Conservation (phyloP, 2,888 invertebrate species). For the Drymonia ruficornis region DNA sequence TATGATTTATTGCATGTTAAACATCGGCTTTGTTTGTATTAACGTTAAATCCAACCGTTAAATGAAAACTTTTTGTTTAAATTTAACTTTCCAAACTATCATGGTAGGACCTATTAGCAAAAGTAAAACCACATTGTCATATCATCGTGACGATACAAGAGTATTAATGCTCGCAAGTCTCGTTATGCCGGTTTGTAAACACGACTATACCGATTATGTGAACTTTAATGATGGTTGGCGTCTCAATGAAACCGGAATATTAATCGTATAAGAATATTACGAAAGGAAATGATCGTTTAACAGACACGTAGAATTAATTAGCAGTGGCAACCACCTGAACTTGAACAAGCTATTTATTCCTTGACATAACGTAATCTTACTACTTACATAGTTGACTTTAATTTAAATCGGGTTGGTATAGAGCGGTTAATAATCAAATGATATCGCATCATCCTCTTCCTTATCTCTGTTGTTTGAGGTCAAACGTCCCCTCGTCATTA, state of each 20-base stretch:
- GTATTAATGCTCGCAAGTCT: background rate
- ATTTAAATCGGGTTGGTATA: background rate
- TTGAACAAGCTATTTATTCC: constrained; percentile 19
- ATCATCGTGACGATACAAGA: constrained; percentile 1
- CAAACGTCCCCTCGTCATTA: constrained; percentile 33
- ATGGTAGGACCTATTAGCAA: background rate
- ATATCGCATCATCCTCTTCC: constrained; percentile 26
- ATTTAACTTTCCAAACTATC: background rate
- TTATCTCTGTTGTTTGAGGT: constrained; percentile 37
- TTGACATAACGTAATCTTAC: background rate
- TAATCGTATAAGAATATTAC: constrained; percentile 41
- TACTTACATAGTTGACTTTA: background rate
- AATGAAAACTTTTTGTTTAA: constrained; percentile 1
- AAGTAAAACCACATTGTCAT: background rate
- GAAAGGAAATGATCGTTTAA: constrained; percentile 39
- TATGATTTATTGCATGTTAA: constrained; percentile 47
- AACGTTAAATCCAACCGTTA: constrained; percentile 8
- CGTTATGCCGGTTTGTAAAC: constrained; percentile 13
- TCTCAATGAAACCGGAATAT: constrained; percentile 49
- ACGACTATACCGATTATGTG: constrained; percentile 27
- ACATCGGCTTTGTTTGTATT: constrained; percentile 31
- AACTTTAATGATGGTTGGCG: constrained; percentile 26
- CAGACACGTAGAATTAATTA: constrained; percentile 42
- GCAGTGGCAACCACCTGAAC: constrained; percentile 27
- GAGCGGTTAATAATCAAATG: constrained; percentile 15